Percentiles rank a stretch among this genome's conserved stretches.
Evolutionary conservation across 64 coral and sea anemone genomes (phyloP).

Genomic region (Acropora tenuis): DNA sequence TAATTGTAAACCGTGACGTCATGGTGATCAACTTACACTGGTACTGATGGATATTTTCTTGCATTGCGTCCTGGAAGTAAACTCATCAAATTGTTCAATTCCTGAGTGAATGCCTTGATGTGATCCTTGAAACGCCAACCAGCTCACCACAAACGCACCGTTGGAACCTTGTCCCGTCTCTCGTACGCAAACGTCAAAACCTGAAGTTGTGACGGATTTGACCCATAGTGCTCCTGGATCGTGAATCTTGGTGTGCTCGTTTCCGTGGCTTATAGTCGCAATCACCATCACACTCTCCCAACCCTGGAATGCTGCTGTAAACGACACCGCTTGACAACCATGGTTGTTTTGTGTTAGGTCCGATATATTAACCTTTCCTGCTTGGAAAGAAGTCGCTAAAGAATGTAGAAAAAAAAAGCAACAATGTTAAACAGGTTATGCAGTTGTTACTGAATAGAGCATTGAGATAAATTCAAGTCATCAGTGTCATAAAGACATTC

Average conservation of each 20-base stretch:
- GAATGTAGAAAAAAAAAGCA: neutral
- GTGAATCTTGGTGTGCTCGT: slow-evolving; percentile 35
- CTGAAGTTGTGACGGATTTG: slow-evolving; percentile 27
- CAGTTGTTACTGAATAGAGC: no score
- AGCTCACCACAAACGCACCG: slow-evolving; percentile 46
- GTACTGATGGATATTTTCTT: neutral
- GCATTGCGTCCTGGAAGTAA: slow-evolving; percentile 44
- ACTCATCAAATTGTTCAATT: slow-evolving; percentile 22
- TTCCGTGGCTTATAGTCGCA: slow-evolving; percentile 41
- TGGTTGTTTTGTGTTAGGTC: slow-evolving; percentile 2
- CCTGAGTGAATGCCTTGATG: slow-evolving; percentile 11
- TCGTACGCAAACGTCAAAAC: slow-evolving; percentile 49
- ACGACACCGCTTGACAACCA: slow-evolving; percentile 40
- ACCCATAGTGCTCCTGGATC: slow-evolving; percentile 52
- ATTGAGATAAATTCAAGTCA: no score
- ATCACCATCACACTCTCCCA: slow-evolving; percentile 7
- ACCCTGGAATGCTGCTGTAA: slow-evolving; percentile 3
- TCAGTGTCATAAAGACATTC: no score
- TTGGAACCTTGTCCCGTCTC: slow-evolving; percentile 60
- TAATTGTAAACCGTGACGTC: no score
- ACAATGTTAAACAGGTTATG: no score
- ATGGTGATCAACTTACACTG: neutral
- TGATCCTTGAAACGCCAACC: slow-evolving; percentile 58
- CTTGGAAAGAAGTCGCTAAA: slow-evolving; percentile 24
- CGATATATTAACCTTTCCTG: slow-evolving; percentile 26